Conservation (phyloP, 1,140 invertebrate species). For the Halyomorpha halys region DNA sequence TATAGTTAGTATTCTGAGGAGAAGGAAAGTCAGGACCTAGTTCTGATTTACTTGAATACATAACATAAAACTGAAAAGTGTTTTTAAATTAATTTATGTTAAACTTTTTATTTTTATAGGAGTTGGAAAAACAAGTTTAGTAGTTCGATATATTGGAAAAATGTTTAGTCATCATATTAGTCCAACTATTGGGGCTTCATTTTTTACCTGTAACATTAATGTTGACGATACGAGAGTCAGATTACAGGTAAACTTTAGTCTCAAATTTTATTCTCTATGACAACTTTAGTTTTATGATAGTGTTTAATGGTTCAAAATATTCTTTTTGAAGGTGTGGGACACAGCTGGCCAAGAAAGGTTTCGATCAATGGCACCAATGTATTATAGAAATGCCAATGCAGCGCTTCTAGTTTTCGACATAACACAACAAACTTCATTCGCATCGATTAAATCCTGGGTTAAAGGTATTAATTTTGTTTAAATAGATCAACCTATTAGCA, state of each 20-base stretch:
- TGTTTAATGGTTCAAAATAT: no score
- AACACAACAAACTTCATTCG: constrained; percentile 48
- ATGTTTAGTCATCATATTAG: constrained; percentile 58
- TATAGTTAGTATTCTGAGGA: no score
- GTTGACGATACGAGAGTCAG: constrained; percentile 55
- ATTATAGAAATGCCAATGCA: constrained; percentile 81
- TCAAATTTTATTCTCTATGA: background rate
- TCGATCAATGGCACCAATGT: constrained; percentile 81
- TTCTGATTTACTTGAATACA: no score
- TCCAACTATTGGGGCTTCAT: constrained; percentile 80
- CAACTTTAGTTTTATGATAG: background rate
- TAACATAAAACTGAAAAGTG: no score
- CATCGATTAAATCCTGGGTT: constrained; percentile 67
- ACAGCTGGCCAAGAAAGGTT: constrained; percentile 83
- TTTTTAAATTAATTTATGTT: constrained; percentile 6
- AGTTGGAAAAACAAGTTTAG: constrained; percentile 77
- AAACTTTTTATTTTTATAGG: constrained; percentile 41
- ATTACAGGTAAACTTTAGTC: constrained; percentile 47
- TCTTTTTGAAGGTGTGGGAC: constrained; percentile 62
- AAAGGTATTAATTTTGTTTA: constrained; percentile 37
- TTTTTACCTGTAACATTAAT: constrained; percentile 72
- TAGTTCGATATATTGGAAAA: constrained; percentile 67
- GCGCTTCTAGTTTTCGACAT: constrained; percentile 31
- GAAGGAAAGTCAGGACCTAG: no score
- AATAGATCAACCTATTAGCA: no score